Evolutionary conservation across 2,113 vertebrate species (phyloP).

Genomic region (Varanus komodoensis): DNA sequence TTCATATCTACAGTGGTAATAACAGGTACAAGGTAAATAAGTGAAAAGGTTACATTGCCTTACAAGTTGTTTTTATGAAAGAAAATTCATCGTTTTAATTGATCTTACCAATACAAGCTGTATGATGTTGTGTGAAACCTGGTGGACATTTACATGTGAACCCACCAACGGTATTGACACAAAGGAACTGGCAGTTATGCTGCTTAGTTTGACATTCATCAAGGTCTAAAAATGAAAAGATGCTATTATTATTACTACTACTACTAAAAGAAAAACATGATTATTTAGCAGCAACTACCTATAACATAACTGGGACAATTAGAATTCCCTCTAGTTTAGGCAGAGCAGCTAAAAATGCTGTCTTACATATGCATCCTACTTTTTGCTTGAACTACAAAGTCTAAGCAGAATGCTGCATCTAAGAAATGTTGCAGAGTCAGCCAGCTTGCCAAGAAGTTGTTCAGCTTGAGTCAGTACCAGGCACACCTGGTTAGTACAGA

Average conservation of each 20-base stretch:
- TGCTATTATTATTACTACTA: not conserved
- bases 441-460: not conserved
- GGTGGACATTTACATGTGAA: conserved; percentile 89
- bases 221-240: conserved; percentile 79
- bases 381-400: not conserved
- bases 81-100: not conserved
- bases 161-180: conserved; percentile 85
- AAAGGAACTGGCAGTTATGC: conserved; percentile 89
- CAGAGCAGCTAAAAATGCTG: not conserved
- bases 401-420: not conserved
- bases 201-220: conserved; percentile 88
- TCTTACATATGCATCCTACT: not conserved
- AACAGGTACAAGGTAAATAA: not conserved
- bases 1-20: not conserved
- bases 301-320: not conserved
- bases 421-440: not conserved
- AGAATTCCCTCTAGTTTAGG: not conserved
- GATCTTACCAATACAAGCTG: conserved; percentile 86
- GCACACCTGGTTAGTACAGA: not conserved
- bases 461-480: not conserved
- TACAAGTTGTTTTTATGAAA: not conserved
- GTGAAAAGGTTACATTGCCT: conserved; percentile 15
- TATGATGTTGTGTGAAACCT: conserved; percentile 88
- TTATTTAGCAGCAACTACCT: not conserved
- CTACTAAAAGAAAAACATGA: not conserved